These are phyloP conservation scores for Passer domesticus DNA, from an alignment of 2,113 vertebrate genomes.

Conservation along the genomic window DNA sequence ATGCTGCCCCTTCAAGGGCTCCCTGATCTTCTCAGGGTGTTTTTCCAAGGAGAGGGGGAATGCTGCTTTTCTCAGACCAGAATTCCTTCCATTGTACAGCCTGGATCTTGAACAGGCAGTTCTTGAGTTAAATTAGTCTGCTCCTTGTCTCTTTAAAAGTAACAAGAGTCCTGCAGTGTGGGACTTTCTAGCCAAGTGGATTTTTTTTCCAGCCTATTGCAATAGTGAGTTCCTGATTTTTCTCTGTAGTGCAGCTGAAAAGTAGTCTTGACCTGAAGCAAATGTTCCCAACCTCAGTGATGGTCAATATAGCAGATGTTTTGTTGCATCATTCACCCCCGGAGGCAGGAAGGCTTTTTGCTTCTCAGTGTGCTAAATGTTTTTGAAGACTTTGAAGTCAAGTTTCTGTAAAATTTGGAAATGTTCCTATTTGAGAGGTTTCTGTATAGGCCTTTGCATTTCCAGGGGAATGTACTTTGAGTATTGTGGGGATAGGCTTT, in stretches of 20 bases:
- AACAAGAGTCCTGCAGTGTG: not conserved
- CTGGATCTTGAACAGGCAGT: not conserved
- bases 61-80: not conserved
- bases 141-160: not conserved
- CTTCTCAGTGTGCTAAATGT: not conserved
- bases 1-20: not conserved
- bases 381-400: not conserved
- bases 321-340: not conserved
- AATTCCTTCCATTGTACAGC: not conserved
- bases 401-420: not conserved
- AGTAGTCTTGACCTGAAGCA: not conserved
- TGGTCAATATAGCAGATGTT: slow-evolving; percentile 43
- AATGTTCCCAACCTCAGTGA: slow-evolving; percentile 7
- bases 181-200: not conserved
- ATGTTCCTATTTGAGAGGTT: not conserved
- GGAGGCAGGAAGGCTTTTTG: slow-evolving; percentile 8
- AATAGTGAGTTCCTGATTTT: slow-evolving; percentile 19
- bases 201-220: slow-evolving; percentile 4
- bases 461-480: fast-evolving
- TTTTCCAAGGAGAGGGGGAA: not conserved
- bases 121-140: not conserved
- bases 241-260: slow-evolving; percentile 35
- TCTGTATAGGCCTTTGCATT: not conserved
- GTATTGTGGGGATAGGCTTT: not conserved
- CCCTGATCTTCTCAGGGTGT: not conserved